Evolutionary conservation across 2,888 invertebrate genomes (phyloP), one percentile per base, ranked within the genome.

Genomic region (Melinaea marsaeus): DNA sequence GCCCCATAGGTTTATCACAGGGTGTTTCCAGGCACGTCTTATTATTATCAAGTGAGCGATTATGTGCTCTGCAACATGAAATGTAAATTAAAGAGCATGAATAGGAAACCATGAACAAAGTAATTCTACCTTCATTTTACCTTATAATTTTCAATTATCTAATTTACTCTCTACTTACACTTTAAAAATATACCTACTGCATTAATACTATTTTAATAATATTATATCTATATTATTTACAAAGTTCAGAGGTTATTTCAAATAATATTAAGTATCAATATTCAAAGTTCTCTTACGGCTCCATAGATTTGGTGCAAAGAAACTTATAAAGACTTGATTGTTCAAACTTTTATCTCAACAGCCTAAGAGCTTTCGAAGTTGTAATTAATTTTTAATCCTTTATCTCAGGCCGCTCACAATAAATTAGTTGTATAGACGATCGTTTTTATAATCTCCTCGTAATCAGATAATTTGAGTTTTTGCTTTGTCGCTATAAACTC

Each of bases 341-440:
- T 57, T 55, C 51, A 62, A 66, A 64, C 66, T 68, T 64, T 66
- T 68, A 68, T 68, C 66, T 54, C 57, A 13, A 54, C 55, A 57
- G 64, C 58, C 63, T 62, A 66, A 68, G 66, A 62, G 61, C 77
- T 77, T 79, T 72, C 69, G 71, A 83, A 83, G 80, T 79, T 80
- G 80, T 86, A 85, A 87, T 86, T 86, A 86, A 86, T 85, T 85
- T 86, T 86, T 85, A 87, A 87, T 86, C 85, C 83, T 71, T 78
- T 77, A 80, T 82, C 72, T 76, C 72, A 80, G 82, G 85, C 80
- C 83, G 81, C 78, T 78, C 77, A 81, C 83, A 84, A 82, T 81
- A 84, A 85, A 85, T 85, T 84, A 70, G 74, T 73, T 75, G 74
- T 68, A 70, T 69, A 63, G 66, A 45, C 58, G 67, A 64, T 69